phyloP scores from a whole-genome alignment of 2,113 vertebrate genomes.

The Psettodes erumei region DNA sequence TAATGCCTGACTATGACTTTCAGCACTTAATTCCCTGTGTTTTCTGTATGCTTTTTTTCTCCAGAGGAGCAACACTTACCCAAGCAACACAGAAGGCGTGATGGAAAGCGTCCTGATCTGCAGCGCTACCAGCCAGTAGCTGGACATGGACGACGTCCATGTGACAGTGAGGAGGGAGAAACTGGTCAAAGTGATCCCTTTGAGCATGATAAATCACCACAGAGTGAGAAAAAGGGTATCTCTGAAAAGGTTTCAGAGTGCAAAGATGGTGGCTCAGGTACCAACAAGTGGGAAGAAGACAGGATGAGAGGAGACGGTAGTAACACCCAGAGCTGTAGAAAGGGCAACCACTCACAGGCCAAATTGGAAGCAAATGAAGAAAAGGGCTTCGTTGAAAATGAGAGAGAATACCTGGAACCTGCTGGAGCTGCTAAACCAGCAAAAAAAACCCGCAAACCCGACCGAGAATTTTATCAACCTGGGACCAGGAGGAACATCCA shows the following conservation, averaged over 20 bases:
- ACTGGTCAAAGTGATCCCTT: slow-evolving; percentile 39
- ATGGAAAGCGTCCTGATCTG: slow-evolving; percentile 89
- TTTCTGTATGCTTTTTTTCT: slow-evolving; percentile 14
- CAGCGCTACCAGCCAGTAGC: slow-evolving; percentile 89
- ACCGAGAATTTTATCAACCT: slow-evolving; percentile 95
- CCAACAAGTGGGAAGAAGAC: slow-evolving; percentile 24
- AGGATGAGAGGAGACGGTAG: slow-evolving; percentile 52
- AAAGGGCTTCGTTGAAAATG: slow-evolving; percentile 37
- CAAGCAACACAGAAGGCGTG: slow-evolving; percentile 76
- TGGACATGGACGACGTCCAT: slow-evolving; percentile 78
- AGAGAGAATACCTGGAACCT: slow-evolving; percentile 49
- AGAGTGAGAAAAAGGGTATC: slow-evolving; percentile 27
- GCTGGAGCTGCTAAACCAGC: slow-evolving; percentile 74
- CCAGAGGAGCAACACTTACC: slow-evolving; percentile 78
- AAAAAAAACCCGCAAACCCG: slow-evolving; percentile 90
- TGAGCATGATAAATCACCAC: slow-evolving; percentile 19
- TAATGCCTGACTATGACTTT: background rate
- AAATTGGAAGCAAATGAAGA: slow-evolving; percentile 48
- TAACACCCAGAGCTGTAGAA: slow-evolving; percentile 51
- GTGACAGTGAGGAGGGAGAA: slow-evolving; percentile 76
- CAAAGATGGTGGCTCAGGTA: slow-evolving; percentile 3
- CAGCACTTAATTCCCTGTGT: background rate
- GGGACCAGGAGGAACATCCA: slow-evolving; percentile 86
- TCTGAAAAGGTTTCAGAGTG: slow-evolving; percentile 30
- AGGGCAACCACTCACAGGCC: slow-evolving; percentile 3